Conservation (phyloP, 2,888 invertebrate genomes). For the Hesperia comma region DNA sequence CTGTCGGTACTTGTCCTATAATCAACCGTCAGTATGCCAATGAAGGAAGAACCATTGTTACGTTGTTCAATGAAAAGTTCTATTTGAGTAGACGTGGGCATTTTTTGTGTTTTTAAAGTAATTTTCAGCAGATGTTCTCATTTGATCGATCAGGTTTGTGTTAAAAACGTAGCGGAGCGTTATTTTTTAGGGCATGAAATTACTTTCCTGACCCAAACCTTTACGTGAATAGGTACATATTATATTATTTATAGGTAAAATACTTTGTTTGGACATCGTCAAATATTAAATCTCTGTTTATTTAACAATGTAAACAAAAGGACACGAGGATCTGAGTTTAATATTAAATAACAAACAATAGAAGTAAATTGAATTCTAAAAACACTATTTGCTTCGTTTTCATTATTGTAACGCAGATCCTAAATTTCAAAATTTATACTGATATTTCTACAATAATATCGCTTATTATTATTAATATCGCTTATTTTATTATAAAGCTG, state of each 20-base stretch:
- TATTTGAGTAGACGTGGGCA: constrained; percentile 77
- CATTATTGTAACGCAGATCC: no score
- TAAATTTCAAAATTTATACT: no score
- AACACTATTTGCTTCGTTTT: background rate
- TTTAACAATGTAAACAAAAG: background rate
- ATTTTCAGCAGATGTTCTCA: constrained; percentile 80
- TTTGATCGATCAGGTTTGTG: constrained; percentile 74
- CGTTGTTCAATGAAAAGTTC: constrained; percentile 81
- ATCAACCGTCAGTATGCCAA: constrained; percentile 82
- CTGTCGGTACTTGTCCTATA: constrained; percentile 65
- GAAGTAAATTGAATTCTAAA: background rate
- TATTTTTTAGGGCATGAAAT: constrained; percentile 75
- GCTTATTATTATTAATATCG: no score
- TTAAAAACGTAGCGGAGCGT: constrained; percentile 50
- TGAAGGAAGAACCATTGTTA: constrained; percentile 82
- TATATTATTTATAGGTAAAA: constrained; percentile 44
- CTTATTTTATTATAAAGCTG: no score
- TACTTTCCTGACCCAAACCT: constrained; percentile 52
- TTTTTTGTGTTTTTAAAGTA: constrained; percentile 76
- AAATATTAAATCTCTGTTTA: constrained; percentile 1
- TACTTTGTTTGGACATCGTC: constrained; percentile 7
- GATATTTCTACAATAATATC: no score
- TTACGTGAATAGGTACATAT: constrained; percentile 20
- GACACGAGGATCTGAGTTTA: background rate
- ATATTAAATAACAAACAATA: background rate